Evolutionary conservation across 1,140 invertebrate genomes (phyloP).

Genomic region (Drosophila lowei): DNA sequence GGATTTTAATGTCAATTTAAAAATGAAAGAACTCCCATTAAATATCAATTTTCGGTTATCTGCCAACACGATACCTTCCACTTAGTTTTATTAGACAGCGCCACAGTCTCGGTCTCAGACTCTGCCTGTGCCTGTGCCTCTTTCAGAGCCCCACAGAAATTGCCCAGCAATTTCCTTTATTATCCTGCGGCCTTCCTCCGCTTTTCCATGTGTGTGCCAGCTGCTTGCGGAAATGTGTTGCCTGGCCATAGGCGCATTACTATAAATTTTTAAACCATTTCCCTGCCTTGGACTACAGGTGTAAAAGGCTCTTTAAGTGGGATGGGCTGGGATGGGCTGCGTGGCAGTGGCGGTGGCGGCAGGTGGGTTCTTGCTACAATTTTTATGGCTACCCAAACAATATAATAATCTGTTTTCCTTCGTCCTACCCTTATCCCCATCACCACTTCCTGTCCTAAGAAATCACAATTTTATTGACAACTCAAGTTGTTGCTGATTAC

Average conservation of each 20-base stretch:
- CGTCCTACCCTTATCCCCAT: constrained; percentile 10
- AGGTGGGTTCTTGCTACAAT: constrained; percentile 15
- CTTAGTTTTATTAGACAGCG: constrained; percentile 79
- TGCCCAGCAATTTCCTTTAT: constrained; percentile 80
- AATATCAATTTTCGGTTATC: constrained; percentile 79
- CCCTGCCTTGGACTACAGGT: constrained; percentile 53
- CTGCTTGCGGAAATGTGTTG: constrained; percentile 60
- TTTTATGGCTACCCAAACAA: constrained; percentile 63
- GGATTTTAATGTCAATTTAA: constrained; percentile 30
- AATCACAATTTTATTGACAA: constrained; percentile 82
- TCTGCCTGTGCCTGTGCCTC: too few relatives aligned
- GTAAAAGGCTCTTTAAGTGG: constrained; percentile 62
- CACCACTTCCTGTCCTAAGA: constrained; percentile 62
- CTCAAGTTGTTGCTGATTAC: constrained; percentile 79
- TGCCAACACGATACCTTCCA: constrained; percentile 54
- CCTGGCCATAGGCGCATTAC: constrained; percentile 70
- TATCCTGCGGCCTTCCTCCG: constrained; percentile 46
- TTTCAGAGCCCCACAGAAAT: constrained; percentile 50
- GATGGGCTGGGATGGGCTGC: not conserved
- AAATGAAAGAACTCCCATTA: constrained; percentile 55
- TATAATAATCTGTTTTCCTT: constrained; percentile 68
- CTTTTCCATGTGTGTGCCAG: constrained; percentile 28
- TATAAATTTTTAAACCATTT: constrained; percentile 70
- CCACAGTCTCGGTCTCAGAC: not conserved
- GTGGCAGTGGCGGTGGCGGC: not conserved